These are phyloP conservation scores for Synanthedon vespiformis DNA, from an alignment of 2,888 invertebrate genomes.

Conservation along the genomic window DNA sequence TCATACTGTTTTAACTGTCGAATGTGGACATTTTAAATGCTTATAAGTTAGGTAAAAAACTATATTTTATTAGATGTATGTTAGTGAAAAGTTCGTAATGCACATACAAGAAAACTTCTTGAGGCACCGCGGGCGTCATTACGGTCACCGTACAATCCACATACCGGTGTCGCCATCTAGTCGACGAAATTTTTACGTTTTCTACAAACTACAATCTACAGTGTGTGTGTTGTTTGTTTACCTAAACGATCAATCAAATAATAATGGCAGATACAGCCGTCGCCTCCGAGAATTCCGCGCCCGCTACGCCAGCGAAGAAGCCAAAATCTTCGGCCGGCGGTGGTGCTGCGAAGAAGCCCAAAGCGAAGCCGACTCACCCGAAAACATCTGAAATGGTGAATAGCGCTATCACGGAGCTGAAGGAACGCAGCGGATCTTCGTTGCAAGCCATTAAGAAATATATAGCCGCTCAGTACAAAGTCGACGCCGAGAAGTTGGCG, in stretches of 20 bases:
- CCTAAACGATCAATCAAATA: no score
- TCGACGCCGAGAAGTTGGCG: no score
- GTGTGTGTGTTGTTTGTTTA: no score
- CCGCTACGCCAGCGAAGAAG: conserved; percentile 23
- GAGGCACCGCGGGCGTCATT: background rate
- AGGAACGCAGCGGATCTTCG: conserved; percentile 72
- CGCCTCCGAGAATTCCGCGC: conserved; percentile 13
- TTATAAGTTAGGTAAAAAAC: conserved; percentile 4
- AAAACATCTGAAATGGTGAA: conserved; percentile 25
- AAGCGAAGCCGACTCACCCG: conserved; percentile 33
- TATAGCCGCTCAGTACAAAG: conserved; percentile 30
- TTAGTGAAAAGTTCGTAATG: conserved; percentile 5
- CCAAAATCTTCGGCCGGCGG: conserved; percentile 3
- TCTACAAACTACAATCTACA: conserved; percentile 68
- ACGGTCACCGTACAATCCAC: conserved; percentile 1
- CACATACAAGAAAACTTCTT: conserved; percentile 5
- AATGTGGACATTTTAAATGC: background rate
- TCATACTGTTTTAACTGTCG: no score
- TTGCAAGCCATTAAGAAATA: conserved; percentile 73
- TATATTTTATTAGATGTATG: conserved; percentile 2
- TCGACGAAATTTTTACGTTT: conserved; percentile 1
- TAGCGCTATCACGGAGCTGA: conserved; percentile 61
- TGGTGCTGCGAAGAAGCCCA: conserved; percentile 22
- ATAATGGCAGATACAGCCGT: no score
- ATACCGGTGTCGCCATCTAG: conserved; percentile 1